These are phyloP conservation scores for Argyresthia goedartella DNA, from an alignment of 2,888 invertebrate species.

Conservation along the genomic window DNA sequence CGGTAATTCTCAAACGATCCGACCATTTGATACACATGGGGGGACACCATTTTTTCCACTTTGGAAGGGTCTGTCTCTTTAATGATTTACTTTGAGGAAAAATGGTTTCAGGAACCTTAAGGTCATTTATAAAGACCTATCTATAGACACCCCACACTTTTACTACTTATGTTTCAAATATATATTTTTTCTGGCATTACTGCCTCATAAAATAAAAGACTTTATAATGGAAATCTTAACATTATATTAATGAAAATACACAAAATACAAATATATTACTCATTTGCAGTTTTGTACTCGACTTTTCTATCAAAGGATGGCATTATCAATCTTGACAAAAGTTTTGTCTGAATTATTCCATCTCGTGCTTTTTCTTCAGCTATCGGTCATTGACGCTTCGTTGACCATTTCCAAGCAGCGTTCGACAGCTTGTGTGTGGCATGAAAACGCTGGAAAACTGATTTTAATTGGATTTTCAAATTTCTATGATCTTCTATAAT, in stretches of 20 bases:
- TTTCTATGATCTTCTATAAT: not conserved
- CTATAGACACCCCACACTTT: too few relatives aligned
- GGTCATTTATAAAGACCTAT: too few relatives aligned
- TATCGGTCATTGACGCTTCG: constrained; percentile 5
- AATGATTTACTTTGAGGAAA: too few relatives aligned
- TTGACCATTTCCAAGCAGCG: constrained; percentile 6
- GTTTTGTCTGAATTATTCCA: constrained; percentile 3
- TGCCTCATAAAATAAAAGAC: too few relatives aligned
- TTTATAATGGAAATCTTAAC: too few relatives aligned
- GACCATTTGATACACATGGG: too few relatives aligned
- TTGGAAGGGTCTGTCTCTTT: too few relatives aligned
- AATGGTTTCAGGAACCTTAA: too few relatives aligned
- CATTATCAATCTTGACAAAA: constrained; percentile 5
- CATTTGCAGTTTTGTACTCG: not conserved
- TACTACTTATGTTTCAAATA: too few relatives aligned
- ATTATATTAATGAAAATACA: not conserved
- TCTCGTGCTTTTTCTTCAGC: constrained; percentile 1
- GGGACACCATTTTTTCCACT: too few relatives aligned
- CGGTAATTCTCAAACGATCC: too few relatives aligned
- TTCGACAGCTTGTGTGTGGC: constrained; percentile 9
- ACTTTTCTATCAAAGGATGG: constrained; percentile 5
- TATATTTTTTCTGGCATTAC: too few relatives aligned
- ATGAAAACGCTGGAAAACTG: not conserved
- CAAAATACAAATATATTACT: not conserved
- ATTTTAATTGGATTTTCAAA: not conserved